Percentiles rank a stretch among this genome's conserved stretches.
Evolutionary conservation across 2,797 vertebrate genomes (phyloP).

Genomic region (Podarcis siculus): DNA sequence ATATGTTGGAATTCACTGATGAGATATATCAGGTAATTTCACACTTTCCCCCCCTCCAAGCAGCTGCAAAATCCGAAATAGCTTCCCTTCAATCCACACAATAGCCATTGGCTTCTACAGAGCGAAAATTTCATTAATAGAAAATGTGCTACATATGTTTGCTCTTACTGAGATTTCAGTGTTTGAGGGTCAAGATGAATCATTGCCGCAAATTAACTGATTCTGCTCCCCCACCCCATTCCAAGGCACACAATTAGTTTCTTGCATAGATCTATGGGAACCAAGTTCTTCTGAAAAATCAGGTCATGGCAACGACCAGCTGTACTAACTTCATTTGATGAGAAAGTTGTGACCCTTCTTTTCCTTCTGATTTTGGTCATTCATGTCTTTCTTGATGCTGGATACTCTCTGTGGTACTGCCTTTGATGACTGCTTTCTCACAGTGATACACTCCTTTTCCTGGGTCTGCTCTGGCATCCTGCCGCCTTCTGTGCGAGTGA

Average conservation of each 20-base stretch:
- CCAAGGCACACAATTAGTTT: background rate
- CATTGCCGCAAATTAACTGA: slow-evolving; percentile 9
- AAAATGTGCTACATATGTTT: slow-evolving; percentile 55
- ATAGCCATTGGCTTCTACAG: slow-evolving; percentile 20
- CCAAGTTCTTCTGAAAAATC: background rate
- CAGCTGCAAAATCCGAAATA: slow-evolving; percentile 18
- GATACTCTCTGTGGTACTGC: background rate
- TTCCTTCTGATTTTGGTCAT: slow-evolving; percentile 7
- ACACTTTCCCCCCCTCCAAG: background rate
- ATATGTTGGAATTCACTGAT: slow-evolving; percentile 17
- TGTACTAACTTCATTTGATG: slow-evolving; percentile 30
- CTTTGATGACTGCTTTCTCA: background rate
- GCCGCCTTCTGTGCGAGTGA: background rate
- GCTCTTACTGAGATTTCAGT: slow-evolving; percentile 36
- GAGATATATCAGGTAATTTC: slow-evolving; percentile 23
- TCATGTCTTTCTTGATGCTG: background rate
- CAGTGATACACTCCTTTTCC: too few relatives aligned
- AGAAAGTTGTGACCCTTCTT: slow-evolving; percentile 25
- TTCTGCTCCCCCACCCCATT: background rate
- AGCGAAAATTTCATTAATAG: slow-evolving; percentile 56
- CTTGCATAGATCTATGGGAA: slow-evolving; percentile 19
- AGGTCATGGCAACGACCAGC: slow-evolving; percentile 17
- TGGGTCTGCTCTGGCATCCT: background rate
- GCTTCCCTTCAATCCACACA: slow-evolving; percentile 26
- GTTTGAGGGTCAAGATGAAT: slow-evolving; percentile 48